These are phyloP conservation scores for Graphium colonna DNA, from an alignment of 2,888 invertebrate species.

Conservation along the genomic window DNA sequence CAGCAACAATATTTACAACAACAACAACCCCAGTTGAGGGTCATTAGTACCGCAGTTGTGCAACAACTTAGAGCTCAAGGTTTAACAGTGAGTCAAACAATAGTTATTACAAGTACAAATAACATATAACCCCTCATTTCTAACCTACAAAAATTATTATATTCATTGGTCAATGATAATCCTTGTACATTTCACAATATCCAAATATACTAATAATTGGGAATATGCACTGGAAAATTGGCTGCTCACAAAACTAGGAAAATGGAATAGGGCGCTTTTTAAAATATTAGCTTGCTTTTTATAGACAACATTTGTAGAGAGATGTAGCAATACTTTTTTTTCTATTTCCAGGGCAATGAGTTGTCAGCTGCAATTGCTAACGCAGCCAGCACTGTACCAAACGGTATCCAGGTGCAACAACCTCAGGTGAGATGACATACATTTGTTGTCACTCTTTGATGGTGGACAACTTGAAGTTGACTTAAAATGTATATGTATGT, in stretches of 20 bases:
- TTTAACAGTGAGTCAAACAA: slow-evolving; percentile 55
- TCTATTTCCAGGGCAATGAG: slow-evolving; percentile 67
- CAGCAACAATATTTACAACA: slow-evolving; percentile 75
- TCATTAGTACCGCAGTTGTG: slow-evolving; percentile 79
- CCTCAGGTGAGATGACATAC: slow-evolving; percentile 54
- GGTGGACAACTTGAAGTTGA: neutral
- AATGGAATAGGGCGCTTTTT: neutral
- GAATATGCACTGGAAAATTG: neutral
- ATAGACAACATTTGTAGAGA: neutral
- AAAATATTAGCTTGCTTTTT: neutral
- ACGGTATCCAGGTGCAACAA: slow-evolving; percentile 72
- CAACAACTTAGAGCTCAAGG: slow-evolving; percentile 80
- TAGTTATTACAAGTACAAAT: slow-evolving; percentile 20
- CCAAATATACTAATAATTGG: neutral
- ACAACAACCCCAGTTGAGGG: slow-evolving; percentile 77
- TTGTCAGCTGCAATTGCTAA: slow-evolving; percentile 75
- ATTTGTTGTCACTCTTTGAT: neutral
- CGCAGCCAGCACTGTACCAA: slow-evolving; percentile 67
- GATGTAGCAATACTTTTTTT: neutral
- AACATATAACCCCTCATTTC: slow-evolving; percentile 4
- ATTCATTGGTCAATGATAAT: neutral
- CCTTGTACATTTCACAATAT: neutral
- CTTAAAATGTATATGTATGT: neutral
- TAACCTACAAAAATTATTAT: slow-evolving; percentile 1
- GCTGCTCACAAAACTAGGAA: neutral